Evolutionary conservation across 1,140 invertebrate genomes (phyloP).

Genomic region (Bombyx mori): ASM3026992v2 NC_085108.1:1615001-1615500

Average conservation of each 20-base stretch:
- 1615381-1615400: slow-evolving; percentile 13
- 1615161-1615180: slow-evolving; percentile 17
- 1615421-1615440: no score
- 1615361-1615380: slow-evolving; percentile 25
- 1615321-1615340: slow-evolving; percentile 11
- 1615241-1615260: slow-evolving; percentile 10
- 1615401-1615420: no score
- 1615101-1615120: slow-evolving; percentile 23
- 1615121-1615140: slow-evolving; percentile 27
- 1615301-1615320: no score
- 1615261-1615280: slow-evolving; percentile 18
- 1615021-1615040: slow-evolving; percentile 11
- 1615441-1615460: no score
- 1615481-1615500: no score
- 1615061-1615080: slow-evolving; percentile 18
- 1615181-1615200: slow-evolving; percentile 29
- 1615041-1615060: slow-evolving; percentile 27
- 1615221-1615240: slow-evolving; percentile 26
- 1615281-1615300: slow-evolving; percentile 19
- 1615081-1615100: slow-evolving; percentile 13
- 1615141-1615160: slow-evolving; percentile 17
- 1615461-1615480: no score
- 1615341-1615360: slow-evolving; percentile 12
- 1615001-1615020: slow-evolving; percentile 6
- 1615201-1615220: slow-evolving; percentile 21